Evolutionary conservation across 2,797 vertebrate species (phyloP).

Genomic region (Pseudochaenichthys georgianus): DNA sequence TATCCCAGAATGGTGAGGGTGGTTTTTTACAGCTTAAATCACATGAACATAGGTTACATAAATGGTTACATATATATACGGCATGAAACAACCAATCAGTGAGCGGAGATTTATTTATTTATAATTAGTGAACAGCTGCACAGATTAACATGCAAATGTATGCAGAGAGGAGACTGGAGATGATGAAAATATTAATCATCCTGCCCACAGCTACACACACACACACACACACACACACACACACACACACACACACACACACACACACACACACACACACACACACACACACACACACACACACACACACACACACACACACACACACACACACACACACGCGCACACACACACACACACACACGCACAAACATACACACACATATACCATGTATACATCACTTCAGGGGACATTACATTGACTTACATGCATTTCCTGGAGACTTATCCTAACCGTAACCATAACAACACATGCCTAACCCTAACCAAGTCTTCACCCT

Average conservation of each 20-base stretch:
- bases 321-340: background rate
- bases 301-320: background rate
- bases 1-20: background rate
- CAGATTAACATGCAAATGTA: conserved; percentile 63
- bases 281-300: background rate
- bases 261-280: background rate
- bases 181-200: conserved; percentile 17
- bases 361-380: no score
- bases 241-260: background rate
- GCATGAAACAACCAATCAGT: conserved; percentile 47
- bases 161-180: conserved; percentile 23
- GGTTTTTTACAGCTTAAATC: conserved; percentile 7
- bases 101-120: background rate
- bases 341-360: no score
- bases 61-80: background rate
- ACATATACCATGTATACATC: no score
- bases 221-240: background rate
- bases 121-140: conserved; percentile 67
- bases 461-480: no score
- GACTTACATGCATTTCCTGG: no score
- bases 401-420: no score
- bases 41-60: conserved; percentile 3
- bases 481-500: no score
- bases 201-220: background rate
- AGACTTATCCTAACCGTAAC: no score